These are phyloP conservation scores for Branchipolynoe longqiensis DNA, from an alignment of 2,888 invertebrate species.

Conservation along the genomic window DNA sequence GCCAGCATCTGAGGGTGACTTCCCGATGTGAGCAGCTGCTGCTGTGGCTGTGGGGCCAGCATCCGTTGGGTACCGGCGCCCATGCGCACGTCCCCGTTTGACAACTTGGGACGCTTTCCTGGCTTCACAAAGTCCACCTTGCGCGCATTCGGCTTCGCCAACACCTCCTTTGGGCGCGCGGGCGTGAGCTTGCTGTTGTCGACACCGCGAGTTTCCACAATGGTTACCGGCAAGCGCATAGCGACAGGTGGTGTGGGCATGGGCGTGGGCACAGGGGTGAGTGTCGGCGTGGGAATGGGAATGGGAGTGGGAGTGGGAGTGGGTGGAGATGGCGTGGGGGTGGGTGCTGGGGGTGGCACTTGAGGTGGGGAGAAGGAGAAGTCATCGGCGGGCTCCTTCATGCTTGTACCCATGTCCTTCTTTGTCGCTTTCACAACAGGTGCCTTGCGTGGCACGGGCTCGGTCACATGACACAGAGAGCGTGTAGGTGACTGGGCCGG, in stretches of 20 bases:
- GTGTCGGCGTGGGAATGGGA: background rate
- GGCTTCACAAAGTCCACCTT: constrained; percentile 48
- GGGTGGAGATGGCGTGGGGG: background rate
- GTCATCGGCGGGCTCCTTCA: constrained; percentile 42
- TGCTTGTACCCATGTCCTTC: constrained; percentile 52
- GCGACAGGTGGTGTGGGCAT: background rate
- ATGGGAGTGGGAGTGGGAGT: background rate
- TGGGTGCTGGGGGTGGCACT: background rate
- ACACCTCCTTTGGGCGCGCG: constrained; percentile 31
- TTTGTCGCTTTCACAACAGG: constrained; percentile 36
- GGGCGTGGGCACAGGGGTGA: background rate
- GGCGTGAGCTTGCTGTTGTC: background rate
- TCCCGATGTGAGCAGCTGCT: background rate
- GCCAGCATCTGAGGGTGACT: constrained; percentile 14
- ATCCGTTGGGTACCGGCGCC: background rate
- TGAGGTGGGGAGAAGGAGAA: background rate
- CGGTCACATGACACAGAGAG: background rate
- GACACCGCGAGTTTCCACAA: constrained; percentile 32
- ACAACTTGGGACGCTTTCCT: constrained; percentile 8
- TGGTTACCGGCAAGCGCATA: constrained; percentile 12
- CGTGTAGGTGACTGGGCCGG: constrained; percentile 47
- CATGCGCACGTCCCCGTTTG: background rate
- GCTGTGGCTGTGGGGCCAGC: background rate
- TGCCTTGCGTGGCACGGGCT: constrained; percentile 23
- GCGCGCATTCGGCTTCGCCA: background rate